These are phyloP conservation scores for Euphydryas editha DNA, from an alignment of 2,888 invertebrate genomes.

Conservation along the genomic window DNA sequence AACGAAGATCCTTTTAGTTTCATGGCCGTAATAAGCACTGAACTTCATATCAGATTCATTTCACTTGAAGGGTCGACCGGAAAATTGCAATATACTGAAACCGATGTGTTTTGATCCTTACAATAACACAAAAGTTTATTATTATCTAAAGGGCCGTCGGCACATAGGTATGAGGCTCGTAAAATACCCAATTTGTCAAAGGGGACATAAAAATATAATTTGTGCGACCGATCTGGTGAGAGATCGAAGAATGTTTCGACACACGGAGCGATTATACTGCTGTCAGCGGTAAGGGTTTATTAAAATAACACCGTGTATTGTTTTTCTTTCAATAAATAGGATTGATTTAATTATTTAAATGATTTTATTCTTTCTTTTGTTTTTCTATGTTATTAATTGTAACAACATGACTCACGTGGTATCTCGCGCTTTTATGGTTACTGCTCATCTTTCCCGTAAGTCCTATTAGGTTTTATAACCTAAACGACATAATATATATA, in stretches of 20 bases:
- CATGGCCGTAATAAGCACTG: not conserved
- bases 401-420: too few species aligned
- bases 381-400: too few species aligned
- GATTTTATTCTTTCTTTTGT: too few species aligned
- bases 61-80: not conserved
- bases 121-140: conserved; percentile 38
- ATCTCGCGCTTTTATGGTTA: too few species aligned
- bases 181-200: conserved; percentile 72
- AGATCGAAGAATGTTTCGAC: conserved; percentile 26
- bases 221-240: conserved; percentile 42
- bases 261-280: conserved; percentile 23
- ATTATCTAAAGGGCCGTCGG: conserved; percentile 26
- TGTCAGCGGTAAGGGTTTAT: not conserved
- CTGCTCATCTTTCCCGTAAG: too few species aligned
- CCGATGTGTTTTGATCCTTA: conserved; percentile 29
- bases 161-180: conserved; percentile 45
- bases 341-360: too few species aligned
- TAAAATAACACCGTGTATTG: too few species aligned
- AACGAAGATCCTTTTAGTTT: not conserved
- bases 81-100: conserved; percentile 22
- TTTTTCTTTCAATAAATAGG: too few species aligned
- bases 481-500: too few species aligned
- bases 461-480: too few species aligned
- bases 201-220: conserved; percentile 62
- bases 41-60: conserved; percentile 4